phyloP scores from a whole-genome alignment of 2,888 invertebrate species.

The Choristoneura rosaceana region DNA sequence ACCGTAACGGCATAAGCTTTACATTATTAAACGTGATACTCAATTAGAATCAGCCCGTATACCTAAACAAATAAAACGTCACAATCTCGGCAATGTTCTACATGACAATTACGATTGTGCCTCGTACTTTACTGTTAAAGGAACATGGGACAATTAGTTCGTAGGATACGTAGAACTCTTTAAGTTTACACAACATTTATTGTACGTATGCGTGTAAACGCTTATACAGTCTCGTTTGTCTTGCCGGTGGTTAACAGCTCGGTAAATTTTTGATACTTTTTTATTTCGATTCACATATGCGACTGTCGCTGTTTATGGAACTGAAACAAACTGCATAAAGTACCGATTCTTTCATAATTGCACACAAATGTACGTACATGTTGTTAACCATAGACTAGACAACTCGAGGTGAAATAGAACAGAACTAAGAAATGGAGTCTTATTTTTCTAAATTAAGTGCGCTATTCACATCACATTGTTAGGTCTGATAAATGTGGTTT shows the following conservation, averaged over 20 bases:
- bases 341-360: background rate
- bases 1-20: constrained; percentile 70
- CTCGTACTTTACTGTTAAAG: constrained; percentile 38
- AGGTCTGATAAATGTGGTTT: constrained; percentile 28
- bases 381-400: background rate
- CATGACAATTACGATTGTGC: constrained; percentile 40
- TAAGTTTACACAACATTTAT: constrained; percentile 19
- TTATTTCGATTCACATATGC: background rate
- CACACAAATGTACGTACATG: background rate
- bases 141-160: constrained; percentile 34
- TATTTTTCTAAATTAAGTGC: constrained; percentile 39
- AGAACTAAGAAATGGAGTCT: constrained; percentile 3
- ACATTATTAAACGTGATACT: constrained; percentile 75
- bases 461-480: constrained; percentile 28
- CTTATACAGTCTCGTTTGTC: background rate
- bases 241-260: background rate
- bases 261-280: background rate
- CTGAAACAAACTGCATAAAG: background rate
- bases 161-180: constrained; percentile 24
- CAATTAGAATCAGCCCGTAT: constrained; percentile 65
- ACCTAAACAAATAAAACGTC: constrained; percentile 73
- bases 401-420: background rate
- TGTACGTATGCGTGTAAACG: background rate
- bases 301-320: background rate
- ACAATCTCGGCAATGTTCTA: constrained; percentile 70